These are phyloP conservation scores for Pedetes capensis DNA, from an alignment of 2,113 vertebrate species.

Conservation along the genomic window DNA sequence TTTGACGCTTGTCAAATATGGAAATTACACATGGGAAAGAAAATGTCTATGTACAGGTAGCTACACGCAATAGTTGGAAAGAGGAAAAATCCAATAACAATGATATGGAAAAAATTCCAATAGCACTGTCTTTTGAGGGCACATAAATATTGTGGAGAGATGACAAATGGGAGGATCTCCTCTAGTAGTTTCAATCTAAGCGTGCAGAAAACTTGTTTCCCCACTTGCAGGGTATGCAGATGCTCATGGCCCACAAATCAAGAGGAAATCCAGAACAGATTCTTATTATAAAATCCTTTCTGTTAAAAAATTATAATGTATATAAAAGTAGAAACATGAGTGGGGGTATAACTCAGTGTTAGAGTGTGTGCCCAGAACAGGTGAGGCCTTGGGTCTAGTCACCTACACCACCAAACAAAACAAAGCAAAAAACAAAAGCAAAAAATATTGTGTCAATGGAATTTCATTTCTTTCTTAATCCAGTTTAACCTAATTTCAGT, in stretches of 20 bases:
- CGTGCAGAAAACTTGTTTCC: neutral
- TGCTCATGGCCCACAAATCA: neutral
- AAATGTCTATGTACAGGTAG: neutral
- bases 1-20: neutral
- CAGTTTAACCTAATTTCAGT: neutral
- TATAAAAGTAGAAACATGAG: neutral
- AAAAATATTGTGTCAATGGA: too few species aligned
- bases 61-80: neutral
- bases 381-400: neutral
- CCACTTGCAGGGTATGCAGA: neutral
- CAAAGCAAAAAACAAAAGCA: too few species aligned
- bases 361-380: neutral
- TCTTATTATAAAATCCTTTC: neutral
- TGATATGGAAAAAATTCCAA: neutral
- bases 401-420: neutral
- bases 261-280: neutral
- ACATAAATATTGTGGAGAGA: neutral
- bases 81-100: neutral
- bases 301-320: neutral
- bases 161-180: neutral
- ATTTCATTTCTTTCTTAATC: neutral
- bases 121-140: neutral
- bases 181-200: neutral
- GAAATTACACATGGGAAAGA: neutral
- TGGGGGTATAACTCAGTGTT: neutral